Base-by-base conservation (phyloP, 2,113 vertebrate species). In the Helogale parvula region DNA sequence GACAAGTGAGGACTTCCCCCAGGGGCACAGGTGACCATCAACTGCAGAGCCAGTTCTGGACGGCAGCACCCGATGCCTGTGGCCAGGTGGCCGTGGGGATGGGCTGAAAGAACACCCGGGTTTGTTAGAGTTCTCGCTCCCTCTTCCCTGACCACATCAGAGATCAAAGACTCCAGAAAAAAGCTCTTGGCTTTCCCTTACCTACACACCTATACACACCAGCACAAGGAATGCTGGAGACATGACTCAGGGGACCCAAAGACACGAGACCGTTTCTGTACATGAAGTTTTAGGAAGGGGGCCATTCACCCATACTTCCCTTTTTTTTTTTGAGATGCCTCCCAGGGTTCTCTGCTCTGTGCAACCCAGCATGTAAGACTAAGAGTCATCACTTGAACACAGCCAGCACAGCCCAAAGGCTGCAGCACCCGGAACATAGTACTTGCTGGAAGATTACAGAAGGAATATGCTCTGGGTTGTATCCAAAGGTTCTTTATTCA, bases 151-250 rank as follows among this genome's bases (percentile, higher is more conserved):
- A 96, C 50, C 72, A 82, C 4, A 16, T 52, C 5, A 65, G 72
- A 31, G 33, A 82, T 76, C 52, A 60, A 66, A 87, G 94, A 79
- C 57, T 85, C 25, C 19, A 85, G 82, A 80, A 68, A 38, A 81
- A 91, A 57, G 23, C n/a, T 47, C 16, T 41, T 57, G 45, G 25
- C 9, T 84, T 89, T 84, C 33, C 35, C 35, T 85, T 68, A 29
- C 7, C 63, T 35, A 5, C 1, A 29, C 15, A 47, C 27, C 21
- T 77, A 10, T 16, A 12, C 13, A 33, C 10, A 65, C 7, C 35
- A 52, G 21, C 41, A 27, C 13, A 38, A 84, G n/a, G 33, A 38
- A 50, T 25, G 27, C 81, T 60, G 31, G 52, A 52, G 27, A 33
- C 27, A 81, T 8, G 68, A n/a, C 21, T 33, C 6, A 14, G 21